These are phyloP conservation scores for Meloe dianella DNA, from an alignment of 2,888 invertebrate species.

Conservation along the genomic window DNA sequence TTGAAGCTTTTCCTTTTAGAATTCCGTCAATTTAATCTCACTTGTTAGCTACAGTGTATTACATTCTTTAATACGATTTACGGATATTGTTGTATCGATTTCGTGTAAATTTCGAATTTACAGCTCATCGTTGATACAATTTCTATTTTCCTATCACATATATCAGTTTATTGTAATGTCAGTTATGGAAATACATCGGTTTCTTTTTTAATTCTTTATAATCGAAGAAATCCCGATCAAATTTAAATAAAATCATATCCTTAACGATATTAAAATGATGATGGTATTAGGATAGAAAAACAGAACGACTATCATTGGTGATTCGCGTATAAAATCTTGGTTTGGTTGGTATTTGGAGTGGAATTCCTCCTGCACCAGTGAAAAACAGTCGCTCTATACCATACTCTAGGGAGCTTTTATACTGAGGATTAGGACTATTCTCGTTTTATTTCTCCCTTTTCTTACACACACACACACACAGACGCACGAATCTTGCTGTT, in stretches of 20 bases:
- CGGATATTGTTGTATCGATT: conserved; percentile 29
- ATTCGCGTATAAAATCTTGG: conserved; percentile 43
- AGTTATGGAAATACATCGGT: not conserved
- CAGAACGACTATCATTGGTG: conserved; percentile 47
- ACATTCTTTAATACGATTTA: conserved; percentile 27
- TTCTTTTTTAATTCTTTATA: not conserved
- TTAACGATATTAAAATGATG: conserved; percentile 50
- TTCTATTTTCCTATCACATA: not conserved
- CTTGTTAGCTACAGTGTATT: conserved; percentile 7
- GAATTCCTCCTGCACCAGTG: conserved; percentile 40
- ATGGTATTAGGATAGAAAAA: conserved; percentile 42
- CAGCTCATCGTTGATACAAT: conserved; percentile 2
- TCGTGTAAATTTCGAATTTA: conserved; percentile 26
- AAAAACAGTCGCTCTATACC: conserved; percentile 37
- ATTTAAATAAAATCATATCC: conserved; percentile 46
- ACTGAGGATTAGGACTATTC: conserved; percentile 40
- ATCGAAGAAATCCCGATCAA: not conserved
- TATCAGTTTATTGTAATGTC: not conserved
- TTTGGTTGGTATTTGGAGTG: conserved; percentile 35
- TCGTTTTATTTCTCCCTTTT: conserved; percentile 35
- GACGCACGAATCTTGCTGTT: conserved; percentile 25
- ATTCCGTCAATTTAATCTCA: conserved; percentile 1
- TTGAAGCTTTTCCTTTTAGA: not conserved
- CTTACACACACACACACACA: conserved; percentile 28
- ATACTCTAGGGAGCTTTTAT: conserved; percentile 42